A percentile compares a stretch with the other conserved stretches of the same genome.
Conservation (phyloP, 1,140 invertebrate species). For the Samia ricini region DNA sequence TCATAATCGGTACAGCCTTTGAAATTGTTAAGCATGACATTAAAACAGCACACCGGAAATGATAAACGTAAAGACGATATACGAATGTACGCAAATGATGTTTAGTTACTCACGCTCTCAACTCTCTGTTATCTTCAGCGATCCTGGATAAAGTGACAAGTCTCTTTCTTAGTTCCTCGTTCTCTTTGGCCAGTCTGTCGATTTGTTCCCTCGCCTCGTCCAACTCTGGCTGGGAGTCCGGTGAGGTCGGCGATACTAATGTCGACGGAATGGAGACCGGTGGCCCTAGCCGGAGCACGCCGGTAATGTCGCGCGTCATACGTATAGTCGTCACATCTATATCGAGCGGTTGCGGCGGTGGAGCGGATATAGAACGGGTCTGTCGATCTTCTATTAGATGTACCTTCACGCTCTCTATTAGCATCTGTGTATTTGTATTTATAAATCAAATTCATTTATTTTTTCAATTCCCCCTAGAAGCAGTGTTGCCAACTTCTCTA, state of each 20-base stretch:
- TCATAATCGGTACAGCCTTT: too few relatives aligned
- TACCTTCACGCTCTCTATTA: constrained; percentile 81
- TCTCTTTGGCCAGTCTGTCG: constrained; percentile 52
- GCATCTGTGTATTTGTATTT: constrained; percentile 70
- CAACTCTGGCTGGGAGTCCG: constrained; percentile 48
- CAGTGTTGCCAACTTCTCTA: too few relatives aligned
- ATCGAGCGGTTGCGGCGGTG: constrained; percentile 88
- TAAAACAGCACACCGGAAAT: too few relatives aligned
- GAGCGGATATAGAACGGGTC: constrained; percentile 88
- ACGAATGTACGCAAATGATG: too few relatives aligned
- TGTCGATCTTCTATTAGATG: constrained; percentile 89
- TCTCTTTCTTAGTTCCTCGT: constrained; percentile 61
- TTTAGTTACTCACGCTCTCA: constrained; percentile 61
- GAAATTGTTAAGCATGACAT: too few relatives aligned
- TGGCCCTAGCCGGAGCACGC: constrained; percentile 86
- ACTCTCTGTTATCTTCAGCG: constrained; percentile 65
- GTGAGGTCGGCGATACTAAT: constrained; percentile 40
- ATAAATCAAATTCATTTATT: too few relatives aligned
- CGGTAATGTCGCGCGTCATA: constrained; percentile 82
- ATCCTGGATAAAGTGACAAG: constrained; percentile 53
- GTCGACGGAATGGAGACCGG: constrained; percentile 41
- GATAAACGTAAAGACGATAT: too few relatives aligned
- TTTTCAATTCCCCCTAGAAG: too few relatives aligned
- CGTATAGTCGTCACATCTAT: constrained; percentile 84
- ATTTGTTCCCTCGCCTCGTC: constrained; percentile 49